Evolutionary conservation across 2,888 invertebrate species (phyloP), one percentile per base, ranked within the genome.

Genomic region (Amphipyra berbera): DNA sequence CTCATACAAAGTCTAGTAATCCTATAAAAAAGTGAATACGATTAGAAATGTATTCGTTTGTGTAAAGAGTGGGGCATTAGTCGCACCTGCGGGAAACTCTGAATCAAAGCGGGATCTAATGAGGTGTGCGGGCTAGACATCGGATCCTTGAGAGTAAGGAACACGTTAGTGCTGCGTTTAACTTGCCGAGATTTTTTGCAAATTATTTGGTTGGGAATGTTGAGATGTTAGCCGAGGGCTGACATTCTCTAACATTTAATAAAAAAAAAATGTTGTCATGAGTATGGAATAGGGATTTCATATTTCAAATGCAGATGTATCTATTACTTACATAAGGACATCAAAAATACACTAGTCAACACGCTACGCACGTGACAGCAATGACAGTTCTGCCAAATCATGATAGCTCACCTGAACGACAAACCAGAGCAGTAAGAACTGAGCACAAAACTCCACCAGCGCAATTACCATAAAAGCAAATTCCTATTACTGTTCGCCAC

Each of bases 31-130:
- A 60, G 63, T 61, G 68, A 67, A 81, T 76, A 66, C 78, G 78
- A 84, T 85, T 82, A 83, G 77, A 76, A 72, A 84, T 84, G 81
- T 81, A 83, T 84, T 84, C 78, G 77, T 82, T 79, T 70, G 47
- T 64, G 62, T 65, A 66, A 67, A 68, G 53, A 82, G 75, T 76
- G 77, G 60, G 69, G 73, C 81, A 87, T 90, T 89, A 89, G 82
- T 78, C 74, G 73, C 88, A 88, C 88, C 87, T 88, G 86, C 78
- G 63, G 68, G 56, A 61, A 58, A 58, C 56, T 63, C 63, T 68
- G 87, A 90, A 88, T 89, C 89, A 90, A 89, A 89, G 90, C 84
- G 82, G 79, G 68, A 73, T 58, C 90, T 90, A 91, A 91, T 91
- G 91, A 90, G 88, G 86, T 88, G 90, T 85, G 78, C 76, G 59